Conservation (phyloP, 1,140 invertebrate species). For the Potamilus streckersoni region DNA sequence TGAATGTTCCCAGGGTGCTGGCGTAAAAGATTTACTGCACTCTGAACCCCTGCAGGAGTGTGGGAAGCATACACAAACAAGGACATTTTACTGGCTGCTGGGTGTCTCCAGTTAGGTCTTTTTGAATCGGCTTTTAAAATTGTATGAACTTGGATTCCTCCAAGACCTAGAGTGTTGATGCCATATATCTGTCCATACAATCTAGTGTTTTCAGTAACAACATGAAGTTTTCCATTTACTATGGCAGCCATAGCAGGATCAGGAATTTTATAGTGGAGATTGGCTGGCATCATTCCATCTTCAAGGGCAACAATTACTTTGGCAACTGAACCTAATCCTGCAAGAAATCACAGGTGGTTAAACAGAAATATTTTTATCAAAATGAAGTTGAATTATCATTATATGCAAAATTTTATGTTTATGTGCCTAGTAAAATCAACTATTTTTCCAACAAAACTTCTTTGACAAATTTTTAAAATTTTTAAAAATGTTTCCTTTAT, state of each 20-base stretch:
- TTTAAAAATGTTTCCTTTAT: not conserved
- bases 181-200: conserved; percentile 90
- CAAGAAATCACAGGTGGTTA: not conserved
- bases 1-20: conserved; percentile 75
- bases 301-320: conserved; percentile 93
- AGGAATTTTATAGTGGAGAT: conserved; percentile 88
- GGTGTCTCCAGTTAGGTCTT: conserved; percentile 1
- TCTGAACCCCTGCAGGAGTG: conserved; percentile 82
- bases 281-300: conserved; percentile 84
- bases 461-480: not conserved
- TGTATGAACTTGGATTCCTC: conserved; percentile 93
- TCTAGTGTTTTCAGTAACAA: conserved; percentile 81
- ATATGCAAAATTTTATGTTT: not conserved
- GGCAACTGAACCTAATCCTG: conserved; percentile 85
- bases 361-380: not conserved
- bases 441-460: not conserved
- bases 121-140: conserved; percentile 75
- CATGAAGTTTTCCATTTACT: conserved; percentile 85
- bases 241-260: conserved; percentile 90
- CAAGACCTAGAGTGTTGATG: conserved; percentile 96
- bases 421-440: not conserved
- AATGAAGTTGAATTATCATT: not conserved
- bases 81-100: conserved; percentile 67
- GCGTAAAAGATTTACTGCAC: conserved; percentile 74
- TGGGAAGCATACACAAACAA: conserved; percentile 85